Evolutionary conservation across 2,888 invertebrate genomes (phyloP).

Genomic region (Eupithecia insigniata): DNA sequence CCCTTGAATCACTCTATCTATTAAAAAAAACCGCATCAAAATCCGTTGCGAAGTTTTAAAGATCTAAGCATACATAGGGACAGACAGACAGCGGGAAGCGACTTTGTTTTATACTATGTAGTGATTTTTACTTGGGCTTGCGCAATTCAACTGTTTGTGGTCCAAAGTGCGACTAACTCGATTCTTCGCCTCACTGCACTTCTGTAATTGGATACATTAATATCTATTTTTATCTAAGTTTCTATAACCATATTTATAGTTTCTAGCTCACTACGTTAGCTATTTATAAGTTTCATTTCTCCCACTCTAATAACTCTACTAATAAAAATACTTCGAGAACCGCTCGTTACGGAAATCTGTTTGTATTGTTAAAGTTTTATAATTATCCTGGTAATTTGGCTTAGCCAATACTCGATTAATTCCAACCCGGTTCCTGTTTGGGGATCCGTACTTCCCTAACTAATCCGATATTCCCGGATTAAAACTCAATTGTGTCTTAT

Average conservation of each 20-base stretch:
- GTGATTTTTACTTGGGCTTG: no score
- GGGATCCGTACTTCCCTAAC: constrained; percentile 47
- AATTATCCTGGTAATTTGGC: constrained; percentile 51
- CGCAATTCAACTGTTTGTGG: no score
- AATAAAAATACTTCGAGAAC: background rate
- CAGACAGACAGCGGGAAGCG: no score
- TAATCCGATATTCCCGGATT: constrained; percentile 50
- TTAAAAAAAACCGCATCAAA: no score
- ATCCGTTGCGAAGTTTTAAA: no score
- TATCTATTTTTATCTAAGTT: background rate
- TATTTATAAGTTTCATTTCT: background rate
- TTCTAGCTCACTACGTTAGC: background rate
- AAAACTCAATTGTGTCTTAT: constrained; percentile 49
- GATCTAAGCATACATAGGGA: no score
- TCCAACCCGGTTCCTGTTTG: constrained; percentile 48
- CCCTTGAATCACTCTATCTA: no score
- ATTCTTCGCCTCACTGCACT: background rate
- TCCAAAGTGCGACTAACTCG: no score
- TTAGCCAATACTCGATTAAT: constrained; percentile 51
- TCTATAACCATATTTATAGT: background rate
- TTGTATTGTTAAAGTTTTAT: constrained; percentile 15
- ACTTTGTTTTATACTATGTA: no score
- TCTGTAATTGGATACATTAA: background rate
- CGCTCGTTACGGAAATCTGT: constrained; percentile 5
- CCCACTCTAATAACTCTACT: background rate